Evolutionary conservation across 2,888 invertebrate species (phyloP).

Genomic region (Proisotoma minuta): DNA sequence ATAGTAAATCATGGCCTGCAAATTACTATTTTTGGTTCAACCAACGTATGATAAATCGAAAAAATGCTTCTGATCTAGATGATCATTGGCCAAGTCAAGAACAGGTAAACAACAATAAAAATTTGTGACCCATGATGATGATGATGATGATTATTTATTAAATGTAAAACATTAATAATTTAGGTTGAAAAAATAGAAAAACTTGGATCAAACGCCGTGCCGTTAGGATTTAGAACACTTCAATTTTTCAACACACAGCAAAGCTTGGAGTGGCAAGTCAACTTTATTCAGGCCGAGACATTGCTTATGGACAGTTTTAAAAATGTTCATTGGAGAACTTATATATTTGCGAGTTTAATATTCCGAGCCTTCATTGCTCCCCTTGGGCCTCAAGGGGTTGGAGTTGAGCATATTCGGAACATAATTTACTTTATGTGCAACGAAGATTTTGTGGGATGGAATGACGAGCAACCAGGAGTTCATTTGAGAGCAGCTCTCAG

Average conservation of each 20-base stretch:
- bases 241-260: slow-evolving; percentile 60
- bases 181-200: slow-evolving; percentile 61
- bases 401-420: slow-evolving; percentile 66
- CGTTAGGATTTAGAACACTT: slow-evolving; percentile 64
- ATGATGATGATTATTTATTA: neutral
- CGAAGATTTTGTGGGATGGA: slow-evolving; percentile 65
- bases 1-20: slow-evolving; percentile 35
- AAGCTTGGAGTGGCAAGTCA: slow-evolving; percentile 71
- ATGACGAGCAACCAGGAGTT: slow-evolving; percentile 68
- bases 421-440: slow-evolving; percentile 64
- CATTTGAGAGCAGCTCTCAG: slow-evolving; percentile 61
- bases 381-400: slow-evolving; percentile 57
- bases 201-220: slow-evolving; percentile 66
- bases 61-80: neutral
- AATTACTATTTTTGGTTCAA: slow-evolving; percentile 18
- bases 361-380: slow-evolving; percentile 69
- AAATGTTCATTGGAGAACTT: slow-evolving; percentile 66
- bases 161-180: neutral
- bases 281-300: slow-evolving; percentile 71
- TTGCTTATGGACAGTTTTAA: slow-evolving; percentile 65
- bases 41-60: slow-evolving; percentile 15
- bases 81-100: slow-evolving; percentile 9
- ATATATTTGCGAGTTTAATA: slow-evolving; percentile 63
- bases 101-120: slow-evolving; percentile 1
- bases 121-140: no score